Base-by-base conservation (phyloP, 2,113 vertebrate species). In the Danionella cerebrum region DNA sequence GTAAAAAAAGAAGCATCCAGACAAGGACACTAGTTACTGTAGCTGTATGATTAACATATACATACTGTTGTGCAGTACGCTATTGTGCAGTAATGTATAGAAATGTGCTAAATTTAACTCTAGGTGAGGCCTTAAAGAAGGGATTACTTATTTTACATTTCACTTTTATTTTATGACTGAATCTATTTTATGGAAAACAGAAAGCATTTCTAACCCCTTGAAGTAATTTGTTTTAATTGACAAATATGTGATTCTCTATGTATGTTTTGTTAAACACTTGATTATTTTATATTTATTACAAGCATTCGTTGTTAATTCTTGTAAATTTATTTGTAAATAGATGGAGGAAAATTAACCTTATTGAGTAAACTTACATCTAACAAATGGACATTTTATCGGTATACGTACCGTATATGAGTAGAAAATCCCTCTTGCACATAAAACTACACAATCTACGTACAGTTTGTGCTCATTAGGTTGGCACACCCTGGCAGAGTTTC, bases 311-410 rank as follows among this genome's bases (percentile, higher is more conserved):
- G 59, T 59, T 58, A 1, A 53, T 67, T 75, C 5, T 12, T 73
- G 63, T 44, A 55, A 39, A 55, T 66, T 47, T 51, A 55, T 45
- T 13, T 86, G 83, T 87, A 83, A 74, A 83, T 85, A 81, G 80
- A 73, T 78, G 74, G 79, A 45, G 36, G 47, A 45, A 60, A 35
- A 48, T 18, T 65, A 6, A 47, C 65, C 70, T 51, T 76, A 35
- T 67, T 48, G 33, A 75, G 29, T 6, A 22, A 14, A 76, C 75
- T 54, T 71, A 71, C 52, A 67, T 65, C 29, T 4, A 57, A 70
- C 57, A 25, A 55, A 53, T 68, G 65, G 44, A 57, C 25, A 52
- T 35, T 29, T 6, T 2, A 35, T 13, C 51, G 54, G 51, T 4
- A 58, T 65, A 54, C 54, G 45, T 3, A n/a, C n/a, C n/a, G n/a